These are phyloP conservation scores for Drosophila miranda DNA, from an alignment of 1,140 invertebrate genomes.

Conservation along the genomic window DNA sequence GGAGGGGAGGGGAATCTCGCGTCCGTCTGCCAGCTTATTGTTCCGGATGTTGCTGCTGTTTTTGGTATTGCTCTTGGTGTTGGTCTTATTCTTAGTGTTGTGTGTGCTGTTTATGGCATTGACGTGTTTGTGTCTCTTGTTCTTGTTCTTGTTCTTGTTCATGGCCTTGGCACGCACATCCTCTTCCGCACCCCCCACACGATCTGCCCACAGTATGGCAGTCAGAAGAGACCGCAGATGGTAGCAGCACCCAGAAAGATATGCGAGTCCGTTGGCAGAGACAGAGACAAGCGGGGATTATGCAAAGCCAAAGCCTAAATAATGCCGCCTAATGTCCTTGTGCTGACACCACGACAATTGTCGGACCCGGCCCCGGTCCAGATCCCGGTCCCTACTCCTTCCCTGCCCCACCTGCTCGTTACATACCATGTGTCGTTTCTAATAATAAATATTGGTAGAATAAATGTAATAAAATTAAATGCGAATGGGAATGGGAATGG, in stretches of 20 bases:
- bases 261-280: too few species aligned
- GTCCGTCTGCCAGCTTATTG: constrained; percentile 40
- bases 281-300: constrained; percentile 45
- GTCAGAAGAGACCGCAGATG: constrained; percentile 29
- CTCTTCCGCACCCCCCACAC: too few species aligned
- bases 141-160: too few species aligned
- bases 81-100: too few species aligned
- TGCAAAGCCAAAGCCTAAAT: constrained; percentile 62
- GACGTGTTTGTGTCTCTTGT: constrained; percentile 2
- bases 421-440: not conserved
- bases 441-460: constrained; percentile 25
- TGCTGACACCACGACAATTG: constrained; percentile 39
- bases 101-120: constrained; percentile 21
- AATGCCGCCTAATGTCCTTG: constrained; percentile 58
- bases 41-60: constrained; percentile 24
- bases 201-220: constrained; percentile 12
- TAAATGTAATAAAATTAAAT: constrained; percentile 33
- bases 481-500: not conserved
- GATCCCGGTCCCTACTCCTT: not conserved
- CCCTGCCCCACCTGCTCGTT: not conserved
- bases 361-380: not conserved
- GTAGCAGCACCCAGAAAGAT: not conserved
- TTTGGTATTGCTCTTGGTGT: too few species aligned
- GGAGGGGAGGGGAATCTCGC: too few species aligned
- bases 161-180: too few species aligned